Evolutionary conservation across 2,797 vertebrate species (phyloP).

Genomic region (Urocyon cinereoargenteus): DNA sequence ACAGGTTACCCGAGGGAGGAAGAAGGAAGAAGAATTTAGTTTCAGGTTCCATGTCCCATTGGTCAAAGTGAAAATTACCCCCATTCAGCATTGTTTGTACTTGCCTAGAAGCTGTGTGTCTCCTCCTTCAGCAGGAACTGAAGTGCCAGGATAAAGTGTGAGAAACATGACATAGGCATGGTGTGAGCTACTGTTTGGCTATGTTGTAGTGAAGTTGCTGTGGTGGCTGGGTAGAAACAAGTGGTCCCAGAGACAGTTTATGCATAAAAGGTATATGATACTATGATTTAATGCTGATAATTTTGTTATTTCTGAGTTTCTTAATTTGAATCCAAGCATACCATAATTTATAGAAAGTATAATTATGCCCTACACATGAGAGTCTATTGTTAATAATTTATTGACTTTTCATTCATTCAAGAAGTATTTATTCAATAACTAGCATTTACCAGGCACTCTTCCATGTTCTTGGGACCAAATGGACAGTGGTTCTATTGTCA

Average conservation of each 20-base stretch:
- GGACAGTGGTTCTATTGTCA: neutral
- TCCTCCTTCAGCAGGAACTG: neutral
- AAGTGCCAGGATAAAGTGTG: neutral
- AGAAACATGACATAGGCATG: neutral
- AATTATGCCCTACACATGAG: neutral
- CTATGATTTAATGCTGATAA: neutral
- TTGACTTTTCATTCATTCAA: neutral
- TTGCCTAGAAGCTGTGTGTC: neutral
- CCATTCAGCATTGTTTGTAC: neutral
- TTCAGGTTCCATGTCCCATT: neutral
- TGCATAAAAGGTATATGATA: neutral
- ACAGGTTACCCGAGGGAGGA: neutral
- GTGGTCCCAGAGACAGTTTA: neutral
- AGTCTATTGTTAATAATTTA: neutral
- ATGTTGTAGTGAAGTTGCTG: neutral
- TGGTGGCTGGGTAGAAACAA: neutral
- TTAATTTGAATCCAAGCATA: neutral
- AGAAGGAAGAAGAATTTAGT: neutral
- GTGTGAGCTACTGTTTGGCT: neutral
- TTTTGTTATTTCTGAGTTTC: neutral
- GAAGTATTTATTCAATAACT: neutral
- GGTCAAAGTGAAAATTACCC: neutral
- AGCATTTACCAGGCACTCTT: neutral
- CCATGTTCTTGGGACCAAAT: neutral
- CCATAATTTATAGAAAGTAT: neutral